These are phyloP conservation scores for Allobates femoralis DNA, from an alignment of 2,797 vertebrate species.

Conservation along the genomic window DNA sequence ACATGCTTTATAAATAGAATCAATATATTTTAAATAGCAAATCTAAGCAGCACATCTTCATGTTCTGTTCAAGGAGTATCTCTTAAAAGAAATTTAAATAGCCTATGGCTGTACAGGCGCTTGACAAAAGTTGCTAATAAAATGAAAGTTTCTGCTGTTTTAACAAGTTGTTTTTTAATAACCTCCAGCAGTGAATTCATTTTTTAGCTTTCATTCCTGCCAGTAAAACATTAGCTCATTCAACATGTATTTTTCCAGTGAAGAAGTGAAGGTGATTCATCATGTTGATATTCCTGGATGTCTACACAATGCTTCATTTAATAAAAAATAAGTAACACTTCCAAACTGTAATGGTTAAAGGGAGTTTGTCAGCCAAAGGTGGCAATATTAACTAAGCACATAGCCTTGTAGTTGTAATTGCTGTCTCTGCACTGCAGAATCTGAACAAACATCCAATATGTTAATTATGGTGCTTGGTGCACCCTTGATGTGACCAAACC, in stretches of 20 bases:
- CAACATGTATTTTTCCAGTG: neutral
- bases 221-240: constrained; percentile 57
- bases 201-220: constrained; percentile 27
- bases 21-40: too few species aligned
- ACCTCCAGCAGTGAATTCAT: constrained; percentile 20
- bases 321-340: constrained; percentile 5
- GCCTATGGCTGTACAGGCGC: neutral
- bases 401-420: too few species aligned
- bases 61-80: too few species aligned
- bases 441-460: too few species aligned
- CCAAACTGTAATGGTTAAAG: constrained; percentile 2
- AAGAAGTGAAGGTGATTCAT: constrained; percentile 50
- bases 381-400: too few species aligned
- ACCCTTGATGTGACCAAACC: too few species aligned
- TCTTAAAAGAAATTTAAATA: neutral
- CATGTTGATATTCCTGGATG: constrained; percentile 34
- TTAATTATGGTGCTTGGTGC: too few species aligned
- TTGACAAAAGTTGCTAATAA: neutral
- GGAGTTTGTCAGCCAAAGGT: neutral
- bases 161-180: constrained; percentile 7
- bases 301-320: constrained; percentile 3
- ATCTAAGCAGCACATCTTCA: too few species aligned
- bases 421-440: too few species aligned
- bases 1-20: too few species aligned
- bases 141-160: neutral